Evolutionary conservation across 1,140 invertebrate genomes (phyloP).

Genomic region (Lethrus apterus): DNA sequence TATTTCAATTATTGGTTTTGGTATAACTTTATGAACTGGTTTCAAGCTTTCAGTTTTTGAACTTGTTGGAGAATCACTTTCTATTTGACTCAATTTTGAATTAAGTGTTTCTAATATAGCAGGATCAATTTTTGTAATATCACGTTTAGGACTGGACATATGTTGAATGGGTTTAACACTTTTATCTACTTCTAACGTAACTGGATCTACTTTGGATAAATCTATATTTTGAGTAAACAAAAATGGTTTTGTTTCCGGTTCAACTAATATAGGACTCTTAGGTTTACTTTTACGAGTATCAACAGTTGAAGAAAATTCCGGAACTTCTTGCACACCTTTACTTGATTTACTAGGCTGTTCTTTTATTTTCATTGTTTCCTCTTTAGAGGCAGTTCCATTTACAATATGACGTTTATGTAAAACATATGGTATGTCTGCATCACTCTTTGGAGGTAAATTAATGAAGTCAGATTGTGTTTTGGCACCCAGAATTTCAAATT

Average conservation of each 20-base stretch:
- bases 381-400: slow-evolving; percentile 64
- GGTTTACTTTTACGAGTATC: slow-evolving; percentile 45
- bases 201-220: slow-evolving; percentile 59
- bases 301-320: slow-evolving; percentile 26
- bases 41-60: slow-evolving; percentile 59
- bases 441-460: slow-evolving; percentile 44
- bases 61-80: slow-evolving; percentile 61
- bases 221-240: slow-evolving; percentile 65
- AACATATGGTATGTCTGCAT: slow-evolving; percentile 72
- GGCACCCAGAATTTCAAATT: slow-evolving; percentile 39
- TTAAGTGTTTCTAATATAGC: slow-evolving; percentile 56
- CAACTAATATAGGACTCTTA: slow-evolving; percentile 48
- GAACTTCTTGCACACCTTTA: slow-evolving; percentile 7
- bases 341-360: neutral
- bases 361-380: slow-evolving; percentile 23
- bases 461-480: slow-evolving; percentile 41
- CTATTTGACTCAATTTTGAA: slow-evolving; percentile 63
- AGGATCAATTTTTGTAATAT: slow-evolving; percentile 60
- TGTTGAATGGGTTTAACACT: slow-evolving; percentile 50
- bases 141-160: slow-evolving; percentile 56
- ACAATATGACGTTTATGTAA: slow-evolving; percentile 74
- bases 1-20: slow-evolving; percentile 19
- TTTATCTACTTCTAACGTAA: slow-evolving; percentile 60
- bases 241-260: slow-evolving; percentile 39
- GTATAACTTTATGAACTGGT: slow-evolving; percentile 45